Conservation (phyloP, 23 tunicate species). For the Botrylloides violaceus region DNA sequence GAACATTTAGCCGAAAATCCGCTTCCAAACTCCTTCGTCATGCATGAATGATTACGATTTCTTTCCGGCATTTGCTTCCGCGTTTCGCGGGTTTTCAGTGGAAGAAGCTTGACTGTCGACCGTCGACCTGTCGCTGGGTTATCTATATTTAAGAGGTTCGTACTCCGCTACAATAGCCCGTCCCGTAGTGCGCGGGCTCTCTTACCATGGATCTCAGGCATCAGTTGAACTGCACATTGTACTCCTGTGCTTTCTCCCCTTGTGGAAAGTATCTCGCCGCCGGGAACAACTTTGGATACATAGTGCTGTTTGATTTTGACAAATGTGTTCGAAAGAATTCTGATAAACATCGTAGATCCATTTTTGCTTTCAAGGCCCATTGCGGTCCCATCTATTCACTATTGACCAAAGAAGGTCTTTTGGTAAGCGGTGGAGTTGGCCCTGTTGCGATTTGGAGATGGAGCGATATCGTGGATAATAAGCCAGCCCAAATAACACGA, state of each 20-base stretch:
- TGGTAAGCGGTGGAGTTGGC: conserved; percentile 55
- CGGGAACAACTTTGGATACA: conserved; percentile 55
- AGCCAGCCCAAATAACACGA: conserved; percentile 26
- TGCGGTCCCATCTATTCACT: conserved; percentile 44
- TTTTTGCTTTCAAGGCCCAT: conserved; percentile 44
- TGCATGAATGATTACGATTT: too few species aligned
- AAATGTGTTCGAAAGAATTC: conserved; percentile 14
- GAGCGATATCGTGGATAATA: conserved; percentile 32
- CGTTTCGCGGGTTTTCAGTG: too few species aligned
- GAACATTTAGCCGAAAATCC: too few species aligned
- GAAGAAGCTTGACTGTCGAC: too few species aligned
- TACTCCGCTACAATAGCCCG: too few species aligned
- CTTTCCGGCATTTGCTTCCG: too few species aligned
- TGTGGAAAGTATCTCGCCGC: conserved; percentile 73
- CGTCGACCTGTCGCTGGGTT: too few species aligned
- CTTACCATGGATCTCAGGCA: conserved; percentile 49
- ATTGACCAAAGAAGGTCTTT: conserved; percentile 13
- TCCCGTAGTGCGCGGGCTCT: too few species aligned
- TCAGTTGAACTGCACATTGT: conserved; percentile 38
- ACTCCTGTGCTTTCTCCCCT: conserved; percentile 49
- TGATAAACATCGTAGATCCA: conserved; percentile 16
- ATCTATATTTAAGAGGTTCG: too few species aligned
- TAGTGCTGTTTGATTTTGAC: conserved; percentile 33
- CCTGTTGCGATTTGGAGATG: conserved; percentile 60
- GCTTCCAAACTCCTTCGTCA: too few species aligned